Base-by-base conservation (phyloP, 2,113 vertebrate genomes). In the Petaurus breviceps region DNA sequence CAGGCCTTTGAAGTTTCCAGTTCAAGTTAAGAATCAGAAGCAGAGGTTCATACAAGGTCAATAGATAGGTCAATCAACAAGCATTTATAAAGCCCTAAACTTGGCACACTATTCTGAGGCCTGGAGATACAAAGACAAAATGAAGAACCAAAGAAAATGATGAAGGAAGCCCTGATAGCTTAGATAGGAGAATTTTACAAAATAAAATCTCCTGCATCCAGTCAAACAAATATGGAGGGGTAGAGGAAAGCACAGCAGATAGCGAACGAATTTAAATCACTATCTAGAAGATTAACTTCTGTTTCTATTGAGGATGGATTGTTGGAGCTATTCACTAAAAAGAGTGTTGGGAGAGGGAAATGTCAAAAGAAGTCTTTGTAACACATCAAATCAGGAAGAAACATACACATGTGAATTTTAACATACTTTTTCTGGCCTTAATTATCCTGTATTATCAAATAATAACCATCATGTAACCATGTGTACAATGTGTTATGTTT, bases 321-420 rank as follows among this genome's bases (percentile, higher is more conserved):
- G 2, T 31, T 68, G 28, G 68, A 84, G 6, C 2, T 84, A 84
- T 84, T 43, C 19, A 43, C n/a, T 84, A n/a, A 43, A 68, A 68
- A 43, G n/a, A 8, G 1, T 84, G 23, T 0, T 23, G 16, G 6
- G 11, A 84, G 37, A 6, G 68, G 1, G 19, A 0, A 3, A n/a
- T 84, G 16, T 23, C 68, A 84, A 84, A 68, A 84, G n/a, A 43
- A 43, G 4, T 84, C 16, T 84, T 43, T 84, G 4, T 84, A 43
- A 14, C 31, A 37, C 31, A 68, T 31, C 12, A 14, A 37, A 68
- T 68, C 12, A 68, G 31, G 31, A 55, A 14, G 3, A 61, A 2
- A 61, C 28, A 61, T 11, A 68, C 52, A 52, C 52, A 51, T 9
- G 11, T 8, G 19, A 43, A 84, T 84, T 84, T 43, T 84, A 43